These are phyloP conservation scores for Gyps fulvus DNA, from an alignment of 2,113 vertebrate genomes.

Conservation along the genomic window DNA sequence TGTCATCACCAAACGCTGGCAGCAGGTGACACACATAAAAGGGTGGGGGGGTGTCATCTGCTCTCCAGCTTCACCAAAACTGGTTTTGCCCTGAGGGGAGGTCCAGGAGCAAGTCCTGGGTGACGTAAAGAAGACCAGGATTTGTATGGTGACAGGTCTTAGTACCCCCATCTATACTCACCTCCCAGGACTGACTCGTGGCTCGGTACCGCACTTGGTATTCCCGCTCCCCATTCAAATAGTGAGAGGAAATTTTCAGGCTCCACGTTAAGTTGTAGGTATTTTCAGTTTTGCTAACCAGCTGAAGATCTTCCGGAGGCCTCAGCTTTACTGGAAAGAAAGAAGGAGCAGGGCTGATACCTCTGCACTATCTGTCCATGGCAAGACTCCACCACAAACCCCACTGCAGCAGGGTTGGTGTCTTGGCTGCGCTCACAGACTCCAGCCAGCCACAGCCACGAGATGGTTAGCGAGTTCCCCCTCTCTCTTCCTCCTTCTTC, in stretches of 20 bases:
- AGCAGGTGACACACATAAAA: background rate
- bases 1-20: background rate
- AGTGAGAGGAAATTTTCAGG: conserved; percentile 64
- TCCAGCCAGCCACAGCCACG: background rate
- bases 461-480: background rate
- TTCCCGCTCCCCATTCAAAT: conserved; percentile 5
- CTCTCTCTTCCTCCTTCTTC: background rate
- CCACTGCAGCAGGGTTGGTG: background rate
- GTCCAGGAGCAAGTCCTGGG: background rate
- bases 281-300: background rate
- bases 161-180: background rate
- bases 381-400: background rate
- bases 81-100: background rate
- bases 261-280: conserved; percentile 70
- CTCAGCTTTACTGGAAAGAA: conserved; percentile 65
- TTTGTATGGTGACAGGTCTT: accelerated
- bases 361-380: background rate
- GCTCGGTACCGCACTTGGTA: conserved; percentile 52
- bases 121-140: background rate
- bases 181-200: conserved; percentile 42
- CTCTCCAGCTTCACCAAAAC: background rate
- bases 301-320: conserved; percentile 51
- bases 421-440: background rate
- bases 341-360: background rate
- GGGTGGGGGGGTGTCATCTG: background rate